Evolutionary conservation across 2,113 vertebrate species (phyloP).

Genomic region (Pogona vitticeps): DNA sequence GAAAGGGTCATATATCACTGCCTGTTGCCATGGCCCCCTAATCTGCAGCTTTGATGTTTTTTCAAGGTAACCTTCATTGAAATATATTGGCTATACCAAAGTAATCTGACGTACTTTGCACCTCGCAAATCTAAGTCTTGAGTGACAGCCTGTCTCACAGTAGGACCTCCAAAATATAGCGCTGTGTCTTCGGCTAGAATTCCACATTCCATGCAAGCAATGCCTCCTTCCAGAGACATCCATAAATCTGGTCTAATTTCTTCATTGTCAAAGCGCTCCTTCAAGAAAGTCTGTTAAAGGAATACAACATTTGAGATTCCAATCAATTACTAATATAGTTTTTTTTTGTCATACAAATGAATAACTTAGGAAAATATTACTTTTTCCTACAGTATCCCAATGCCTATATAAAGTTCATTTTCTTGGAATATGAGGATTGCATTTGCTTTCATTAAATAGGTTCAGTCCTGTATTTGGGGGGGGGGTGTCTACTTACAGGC

Average conservation of each 20-base stretch:
- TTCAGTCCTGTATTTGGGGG: background rate
- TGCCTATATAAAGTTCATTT: background rate
- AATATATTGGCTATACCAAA: background rate
- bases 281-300: constrained; percentile 86
- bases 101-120: constrained; percentile 86
- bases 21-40: background rate
- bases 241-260: constrained; percentile 89
- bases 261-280: constrained; percentile 97
- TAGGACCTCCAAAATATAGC: constrained; percentile 91
- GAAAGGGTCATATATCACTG: background rate
- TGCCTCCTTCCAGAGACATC: constrained; percentile 93
- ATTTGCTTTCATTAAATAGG: background rate
- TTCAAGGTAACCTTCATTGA: background rate
- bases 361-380: background rate
- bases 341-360: background rate
- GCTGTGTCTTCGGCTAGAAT: constrained; percentile 93
- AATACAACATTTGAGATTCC: constrained; percentile 17
- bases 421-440: background rate
- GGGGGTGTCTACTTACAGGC: background rate
- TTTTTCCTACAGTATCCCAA: background rate
- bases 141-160: constrained; percentile 92
- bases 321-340: background rate
- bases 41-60: background rate
- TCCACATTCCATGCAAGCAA: constrained; percentile 91
- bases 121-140: constrained; percentile 93